Percentiles rank a stretch among this genome's conserved stretches.
phyloP scores from a whole-genome alignment of 2,797 vertebrate species.

The Salarias fasciatus region DNA sequence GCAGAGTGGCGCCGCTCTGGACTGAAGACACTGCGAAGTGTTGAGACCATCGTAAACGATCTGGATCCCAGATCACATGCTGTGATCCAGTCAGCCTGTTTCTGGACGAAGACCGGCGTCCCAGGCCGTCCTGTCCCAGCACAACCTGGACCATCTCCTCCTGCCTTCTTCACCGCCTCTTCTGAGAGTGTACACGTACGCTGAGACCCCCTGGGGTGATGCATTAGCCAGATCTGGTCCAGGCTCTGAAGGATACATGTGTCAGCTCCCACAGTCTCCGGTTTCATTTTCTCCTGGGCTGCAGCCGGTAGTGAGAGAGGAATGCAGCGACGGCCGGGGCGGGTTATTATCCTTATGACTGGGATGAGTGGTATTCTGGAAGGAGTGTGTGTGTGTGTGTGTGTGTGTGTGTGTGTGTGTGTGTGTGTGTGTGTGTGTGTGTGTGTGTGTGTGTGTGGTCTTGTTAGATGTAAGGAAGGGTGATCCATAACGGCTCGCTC shows the following conservation, averaged over 20 bases:
- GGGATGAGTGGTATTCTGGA: constrained; percentile 18
- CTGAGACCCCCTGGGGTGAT: not conserved
- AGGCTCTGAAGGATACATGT: constrained; percentile 17
- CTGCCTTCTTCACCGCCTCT: too few species aligned
- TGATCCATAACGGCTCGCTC: constrained; percentile 50
- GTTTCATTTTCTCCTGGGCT: constrained; percentile 38
- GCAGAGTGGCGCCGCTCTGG: too few species aligned
- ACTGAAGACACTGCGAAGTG: too few species aligned
- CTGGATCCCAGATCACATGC: too few species aligned
- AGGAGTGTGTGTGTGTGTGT: constrained; percentile 3
- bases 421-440: not conserved
- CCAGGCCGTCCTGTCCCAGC: too few species aligned
- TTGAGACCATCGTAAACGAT: too few species aligned
- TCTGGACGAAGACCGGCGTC: too few species aligned
- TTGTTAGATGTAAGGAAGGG: constrained; percentile 34
- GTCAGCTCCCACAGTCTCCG: constrained; percentile 27
- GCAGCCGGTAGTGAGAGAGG: constrained; percentile 24
- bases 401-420: not conserved
- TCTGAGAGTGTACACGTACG: not conserved
- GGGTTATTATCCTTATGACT: constrained; percentile 38
- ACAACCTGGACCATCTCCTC: too few species aligned
- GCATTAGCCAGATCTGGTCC: not conserved
- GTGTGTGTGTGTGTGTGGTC: constrained; percentile 13
- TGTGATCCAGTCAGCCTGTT: too few species aligned
- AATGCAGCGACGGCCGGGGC: not conserved